A percentile compares a stretch with the other conserved stretches of the same genome.
These are phyloP conservation scores for Calameuta pallipes DNA, from an alignment of 2,888 invertebrate species.

Conservation along the genomic window DNA sequence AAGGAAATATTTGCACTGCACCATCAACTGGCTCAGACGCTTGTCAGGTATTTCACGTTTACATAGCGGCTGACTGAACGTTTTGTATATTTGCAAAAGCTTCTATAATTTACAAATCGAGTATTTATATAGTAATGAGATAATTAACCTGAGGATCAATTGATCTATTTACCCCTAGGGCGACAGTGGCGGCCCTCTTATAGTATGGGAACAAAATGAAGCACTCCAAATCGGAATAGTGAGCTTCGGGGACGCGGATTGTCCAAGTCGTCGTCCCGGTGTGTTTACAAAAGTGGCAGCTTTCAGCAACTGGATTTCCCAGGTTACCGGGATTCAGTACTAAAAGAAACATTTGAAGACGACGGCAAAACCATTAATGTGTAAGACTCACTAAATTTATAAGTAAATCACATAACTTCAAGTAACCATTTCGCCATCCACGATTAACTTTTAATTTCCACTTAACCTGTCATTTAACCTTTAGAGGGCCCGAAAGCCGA, in stretches of 20 bases:
- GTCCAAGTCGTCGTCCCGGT: conserved; percentile 38
- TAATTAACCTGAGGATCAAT: neutral
- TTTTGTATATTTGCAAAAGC: neutral
- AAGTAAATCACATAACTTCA: neutral
- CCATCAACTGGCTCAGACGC: conserved; percentile 29
- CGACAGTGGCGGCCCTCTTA: conserved; percentile 47
- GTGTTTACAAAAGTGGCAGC: conserved; percentile 36
- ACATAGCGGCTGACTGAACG: neutral
- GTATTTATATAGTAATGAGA: neutral
- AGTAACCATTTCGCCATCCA: neutral
- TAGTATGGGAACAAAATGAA: conserved; percentile 18
- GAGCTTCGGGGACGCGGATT: conserved; percentile 41
- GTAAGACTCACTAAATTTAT: neutral
- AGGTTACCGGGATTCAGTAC: conserved; percentile 28
- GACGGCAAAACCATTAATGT: neutral
- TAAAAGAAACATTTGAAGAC: neutral
- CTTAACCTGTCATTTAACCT: too few species aligned
- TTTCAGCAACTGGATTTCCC: conserved; percentile 36
- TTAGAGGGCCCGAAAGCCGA: too few species aligned
- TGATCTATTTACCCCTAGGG: conserved; percentile 28
- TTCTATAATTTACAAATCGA: neutral
- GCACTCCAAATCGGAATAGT: conserved; percentile 45
- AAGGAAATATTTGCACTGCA: conserved; percentile 37
- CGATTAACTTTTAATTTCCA: neutral
- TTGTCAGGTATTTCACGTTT: conserved; percentile 36